Base-by-base conservation (phyloP, 2,113 vertebrate genomes). In the Donacobius atricapilla region DNA sequence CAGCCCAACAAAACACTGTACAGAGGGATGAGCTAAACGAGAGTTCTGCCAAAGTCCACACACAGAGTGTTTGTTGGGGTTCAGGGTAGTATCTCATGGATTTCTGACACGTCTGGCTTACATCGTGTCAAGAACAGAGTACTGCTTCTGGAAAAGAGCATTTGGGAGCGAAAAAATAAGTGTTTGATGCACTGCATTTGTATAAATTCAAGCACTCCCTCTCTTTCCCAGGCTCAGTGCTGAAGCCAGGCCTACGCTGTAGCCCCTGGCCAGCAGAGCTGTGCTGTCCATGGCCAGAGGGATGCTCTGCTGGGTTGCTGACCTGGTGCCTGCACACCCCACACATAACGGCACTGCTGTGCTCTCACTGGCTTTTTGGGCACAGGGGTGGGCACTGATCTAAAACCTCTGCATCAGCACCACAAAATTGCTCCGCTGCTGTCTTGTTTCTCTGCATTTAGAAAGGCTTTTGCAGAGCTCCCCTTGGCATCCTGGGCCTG, bases 41-140 rank as follows among this genome's bases (percentile, higher is more conserved):
- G 31, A 58, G 10, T 48, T 24, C 35, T 12, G 5, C 24, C 31
- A 8, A 20, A 66, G 35, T 66, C 25, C 42, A 45, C 7, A 6
- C 9, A 1, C 0, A 3, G 37, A 28, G n/a, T 28, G 22, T 56
- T 81, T 81, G 35, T 4, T 88, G 27, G 14, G 42, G 14, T 45
- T 65, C 65, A 27, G 64, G 17, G 12, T 10, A 16, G n/a, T 6
- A 20, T 10, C 20, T n/a, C 18, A 8, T 0, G 12, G 23, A 2
- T 1, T 15, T 65, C 30, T 42, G 60, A 35, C 10, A 35, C 12
- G 37, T 64, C n/a, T 65, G 33, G 17, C 31, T 90, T 65, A 20
- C 13, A 21, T 18, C 54, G 35, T 20, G 33, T 33, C 54, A 42
- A 35, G 40, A 72, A 16, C 15, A 63, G 66, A 33, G 22, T 7